A percentile compares a stretch with the other conserved stretches of the same genome.
Evolutionary conservation across 2,888 invertebrate species (phyloP).

Genomic region (Glaucopsyche alexis): DNA sequence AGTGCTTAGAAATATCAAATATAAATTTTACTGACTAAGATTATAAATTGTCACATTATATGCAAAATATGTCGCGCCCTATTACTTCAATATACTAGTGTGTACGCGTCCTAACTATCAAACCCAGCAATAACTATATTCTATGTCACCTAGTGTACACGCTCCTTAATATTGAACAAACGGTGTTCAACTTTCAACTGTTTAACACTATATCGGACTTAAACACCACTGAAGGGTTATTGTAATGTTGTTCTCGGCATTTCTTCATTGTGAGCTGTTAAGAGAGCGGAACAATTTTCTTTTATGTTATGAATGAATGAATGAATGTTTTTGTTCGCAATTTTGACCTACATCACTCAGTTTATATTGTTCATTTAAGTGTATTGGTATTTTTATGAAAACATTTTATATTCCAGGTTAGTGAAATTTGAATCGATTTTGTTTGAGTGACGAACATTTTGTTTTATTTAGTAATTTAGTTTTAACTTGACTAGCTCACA

Average conservation of each 20-base stretch:
- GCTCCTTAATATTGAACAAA: background rate
- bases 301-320: constrained; percentile 30
- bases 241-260: constrained; percentile 27
- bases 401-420: background rate
- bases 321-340: constrained; percentile 27
- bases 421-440: background rate
- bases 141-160: too few species aligned
- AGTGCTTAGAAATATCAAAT: too few species aligned
- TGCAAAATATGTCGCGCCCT: too few species aligned
- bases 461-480: background rate
- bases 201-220: constrained; percentile 39
- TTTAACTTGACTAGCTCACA: too few species aligned
- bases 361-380: constrained; percentile 20
- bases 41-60: too few species aligned
- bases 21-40: too few species aligned
- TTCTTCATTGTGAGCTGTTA: constrained; percentile 39
- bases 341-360: constrained; percentile 17
- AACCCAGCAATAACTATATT: too few species aligned
- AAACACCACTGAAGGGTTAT: constrained; percentile 37
- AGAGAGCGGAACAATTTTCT: constrained; percentile 38
- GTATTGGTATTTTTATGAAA: constrained; percentile 26
- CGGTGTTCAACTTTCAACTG: constrained; percentile 38
- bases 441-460: background rate
- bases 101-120: too few species aligned
- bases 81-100: too few species aligned